phyloP scores from a whole-genome alignment of 2,888 invertebrate species.

The Cabera pusaria region DNA sequence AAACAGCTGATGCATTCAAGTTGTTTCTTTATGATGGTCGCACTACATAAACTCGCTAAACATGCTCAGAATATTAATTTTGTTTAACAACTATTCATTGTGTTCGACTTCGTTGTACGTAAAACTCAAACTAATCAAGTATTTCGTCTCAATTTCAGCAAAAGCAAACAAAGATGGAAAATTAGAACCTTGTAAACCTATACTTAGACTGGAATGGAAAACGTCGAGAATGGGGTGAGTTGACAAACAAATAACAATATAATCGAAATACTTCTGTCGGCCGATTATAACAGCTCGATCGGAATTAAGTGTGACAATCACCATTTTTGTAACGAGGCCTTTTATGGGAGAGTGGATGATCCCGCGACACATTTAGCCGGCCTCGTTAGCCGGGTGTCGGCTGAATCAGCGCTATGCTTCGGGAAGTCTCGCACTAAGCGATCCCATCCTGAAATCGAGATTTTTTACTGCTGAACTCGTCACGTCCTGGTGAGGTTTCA shows the following conservation, averaged over 20 bases:
- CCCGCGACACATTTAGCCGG: conserved; percentile 1
- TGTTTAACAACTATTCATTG: too few species aligned
- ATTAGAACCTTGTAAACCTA: conserved; percentile 96
- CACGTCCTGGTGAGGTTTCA: conserved; percentile 6
- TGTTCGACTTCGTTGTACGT: too few species aligned
- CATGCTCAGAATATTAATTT: too few species aligned
- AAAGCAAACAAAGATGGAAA: conserved; percentile 96
- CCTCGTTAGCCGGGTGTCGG: conserved; percentile 20
- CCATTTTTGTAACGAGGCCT: conserved; percentile 16
- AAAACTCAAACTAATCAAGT: too few species aligned
- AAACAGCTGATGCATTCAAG: too few species aligned
- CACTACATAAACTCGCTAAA: too few species aligned
- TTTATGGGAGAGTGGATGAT: conserved; percentile 13
- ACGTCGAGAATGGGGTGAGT: conserved; percentile 91
- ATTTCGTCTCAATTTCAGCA: conserved; percentile 87
- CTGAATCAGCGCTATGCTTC: conserved; percentile 22
- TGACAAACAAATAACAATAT: background rate
- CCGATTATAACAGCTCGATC: conserved; percentile 5
- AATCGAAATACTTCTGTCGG: conserved; percentile 5
- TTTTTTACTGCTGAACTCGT: conserved; percentile 3
- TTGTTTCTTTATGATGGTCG: too few species aligned
- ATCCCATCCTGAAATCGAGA: conserved; percentile 7
- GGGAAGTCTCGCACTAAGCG: conserved; percentile 16
- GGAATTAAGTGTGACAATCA: conserved; percentile 9
- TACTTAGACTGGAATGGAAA: conserved; percentile 98